A percentile compares a stretch with the other conserved stretches of the same genome.
Conservation (phyloP, 2,888 invertebrate species). For the Ichneumoninae sp. region DNA sequence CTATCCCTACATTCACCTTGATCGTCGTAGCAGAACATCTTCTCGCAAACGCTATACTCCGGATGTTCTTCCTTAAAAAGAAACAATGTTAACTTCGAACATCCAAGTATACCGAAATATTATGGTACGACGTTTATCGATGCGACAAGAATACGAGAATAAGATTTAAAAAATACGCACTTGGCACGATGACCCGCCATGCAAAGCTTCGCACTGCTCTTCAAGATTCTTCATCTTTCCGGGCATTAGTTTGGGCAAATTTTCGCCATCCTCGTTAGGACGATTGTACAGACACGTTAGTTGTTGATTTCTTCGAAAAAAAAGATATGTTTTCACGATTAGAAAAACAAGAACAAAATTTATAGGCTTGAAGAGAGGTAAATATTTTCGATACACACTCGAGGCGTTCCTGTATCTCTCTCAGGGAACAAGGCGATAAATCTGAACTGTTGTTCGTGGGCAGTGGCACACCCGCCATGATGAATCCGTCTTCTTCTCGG, state of each 20-base stretch:
- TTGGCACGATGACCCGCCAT: neutral
- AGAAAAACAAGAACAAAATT: neutral
- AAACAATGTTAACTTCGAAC: neutral
- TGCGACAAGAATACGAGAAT: neutral
- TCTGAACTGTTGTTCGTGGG: constrained; percentile 40
- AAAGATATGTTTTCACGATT: neutral
- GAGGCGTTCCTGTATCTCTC: neutral
- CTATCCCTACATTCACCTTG: neutral
- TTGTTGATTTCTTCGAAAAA: constrained; percentile 1
- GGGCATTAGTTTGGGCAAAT: constrained; percentile 11
- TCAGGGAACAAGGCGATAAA: constrained; percentile 47
- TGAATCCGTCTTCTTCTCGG: neutral
- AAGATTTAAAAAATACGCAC: neutral
- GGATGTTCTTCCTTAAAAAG: neutral
- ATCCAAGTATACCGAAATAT: neutral
- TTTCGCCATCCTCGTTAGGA: neutral
- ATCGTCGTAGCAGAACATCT: constrained; percentile 3
- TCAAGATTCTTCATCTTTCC: constrained; percentile 13
- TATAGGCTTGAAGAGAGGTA: neutral
- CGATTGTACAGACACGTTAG: constrained; percentile 23
- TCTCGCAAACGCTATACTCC: constrained; percentile 19
- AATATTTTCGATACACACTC: constrained; percentile 16
- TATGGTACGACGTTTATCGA: neutral
- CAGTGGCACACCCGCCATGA: constrained; percentile 16
- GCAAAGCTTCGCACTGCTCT: neutral